These are phyloP conservation scores for Gavia stellata DNA, from an alignment of 2,113 vertebrate species.

Conservation along the genomic window DNA sequence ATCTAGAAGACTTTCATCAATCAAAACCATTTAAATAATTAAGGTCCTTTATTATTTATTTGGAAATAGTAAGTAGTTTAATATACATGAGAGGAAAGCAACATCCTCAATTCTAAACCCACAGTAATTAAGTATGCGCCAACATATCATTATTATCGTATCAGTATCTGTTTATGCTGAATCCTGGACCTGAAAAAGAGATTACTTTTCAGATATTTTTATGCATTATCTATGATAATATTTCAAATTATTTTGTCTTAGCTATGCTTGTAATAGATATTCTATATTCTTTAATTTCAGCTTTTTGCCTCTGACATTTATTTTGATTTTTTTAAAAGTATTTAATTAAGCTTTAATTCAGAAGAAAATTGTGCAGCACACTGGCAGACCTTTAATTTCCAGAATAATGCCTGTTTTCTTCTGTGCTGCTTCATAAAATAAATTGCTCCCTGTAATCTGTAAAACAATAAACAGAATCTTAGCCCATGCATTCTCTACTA, in stretches of 20 bases:
- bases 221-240: background rate
- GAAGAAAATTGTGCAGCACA: background rate
- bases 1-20: background rate
- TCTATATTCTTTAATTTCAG: conserved; percentile 26
- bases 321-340: background rate
- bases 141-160: background rate
- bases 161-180: background rate
- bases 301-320: conserved; percentile 1
- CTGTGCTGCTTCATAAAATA: conserved; percentile 16
- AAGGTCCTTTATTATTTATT: background rate
- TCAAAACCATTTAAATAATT: background rate
- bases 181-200: background rate
- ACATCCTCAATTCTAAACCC: background rate
- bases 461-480: conserved; percentile 42
- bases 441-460: conserved; percentile 7
- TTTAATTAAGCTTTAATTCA: conserved; percentile 44
- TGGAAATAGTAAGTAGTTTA: background rate
- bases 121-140: background rate
- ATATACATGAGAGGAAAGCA: background rate
- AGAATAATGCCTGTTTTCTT: background rate
- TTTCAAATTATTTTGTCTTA: background rate
- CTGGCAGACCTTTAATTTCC: conserved; percentile 35
- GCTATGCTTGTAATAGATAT: background rate
- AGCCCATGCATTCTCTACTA: background rate
- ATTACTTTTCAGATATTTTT: background rate